These are phyloP conservation scores for Sepioteuthis lessoniana DNA, from an alignment of 2,888 invertebrate species.

Conservation along the genomic window DNA sequence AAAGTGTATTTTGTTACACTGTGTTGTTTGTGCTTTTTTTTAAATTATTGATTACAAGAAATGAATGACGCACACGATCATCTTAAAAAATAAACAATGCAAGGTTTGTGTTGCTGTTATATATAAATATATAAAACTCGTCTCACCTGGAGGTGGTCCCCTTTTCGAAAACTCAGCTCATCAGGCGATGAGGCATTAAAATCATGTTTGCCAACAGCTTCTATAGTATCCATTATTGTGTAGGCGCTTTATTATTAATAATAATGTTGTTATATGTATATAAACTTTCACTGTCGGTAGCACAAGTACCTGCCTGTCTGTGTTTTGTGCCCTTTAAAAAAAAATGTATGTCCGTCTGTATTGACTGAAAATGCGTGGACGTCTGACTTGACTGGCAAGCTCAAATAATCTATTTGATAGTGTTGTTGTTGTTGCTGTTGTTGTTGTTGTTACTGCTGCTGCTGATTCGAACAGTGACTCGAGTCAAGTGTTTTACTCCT, in stretches of 20 bases:
- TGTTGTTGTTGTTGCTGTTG: neutral
- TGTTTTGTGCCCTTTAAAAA: neutral
- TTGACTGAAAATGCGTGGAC: constrained; percentile 25
- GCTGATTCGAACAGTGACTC: neutral
- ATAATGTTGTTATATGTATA: neutral
- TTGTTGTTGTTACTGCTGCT: too few species aligned
- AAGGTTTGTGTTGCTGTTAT: neutral
- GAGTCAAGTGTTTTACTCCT: neutral
- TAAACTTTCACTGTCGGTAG: neutral
- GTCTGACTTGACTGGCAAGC: neutral
- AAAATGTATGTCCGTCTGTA: constrained; percentile 6
- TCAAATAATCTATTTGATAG: constrained; percentile 11
- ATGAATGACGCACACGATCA: neutral
- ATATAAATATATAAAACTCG: neutral
- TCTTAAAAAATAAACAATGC: neutral
- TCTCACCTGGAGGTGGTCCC: constrained; percentile 43
- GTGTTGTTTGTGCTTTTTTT: neutral
- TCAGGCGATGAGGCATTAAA: constrained; percentile 41
- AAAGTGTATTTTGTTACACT: neutral
- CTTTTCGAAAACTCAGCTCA: constrained; percentile 41
- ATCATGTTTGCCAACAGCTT: constrained; percentile 44
- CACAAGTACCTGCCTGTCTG: neutral
- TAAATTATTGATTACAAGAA: neutral
- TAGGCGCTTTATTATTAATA: neutral
- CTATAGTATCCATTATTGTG: constrained; percentile 43